A percentile compares a stretch with the other conserved stretches of the same genome.
Conservation (phyloP, 2,797 vertebrate species). For the Euthynnus affinis region DNA sequence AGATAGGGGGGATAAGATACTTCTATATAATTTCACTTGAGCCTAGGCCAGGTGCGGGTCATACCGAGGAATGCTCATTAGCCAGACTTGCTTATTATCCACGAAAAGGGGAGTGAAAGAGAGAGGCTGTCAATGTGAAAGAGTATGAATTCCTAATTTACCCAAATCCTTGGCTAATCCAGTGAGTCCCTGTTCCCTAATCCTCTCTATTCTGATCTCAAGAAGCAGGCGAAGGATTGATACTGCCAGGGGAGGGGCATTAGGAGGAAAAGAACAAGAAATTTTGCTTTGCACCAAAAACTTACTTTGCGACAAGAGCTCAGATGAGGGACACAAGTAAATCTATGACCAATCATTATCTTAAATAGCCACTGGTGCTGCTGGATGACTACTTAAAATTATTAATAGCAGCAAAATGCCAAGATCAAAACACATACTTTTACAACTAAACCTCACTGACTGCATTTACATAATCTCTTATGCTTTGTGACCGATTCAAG, state of each 20-base stretch:
- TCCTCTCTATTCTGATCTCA: constrained; percentile 52
- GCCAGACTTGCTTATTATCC: constrained; percentile 56
- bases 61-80: constrained; percentile 71
- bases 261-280: constrained; percentile 2
- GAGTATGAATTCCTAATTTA: constrained; percentile 75
- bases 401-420: constrained; percentile 58
- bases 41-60: constrained; percentile 61
- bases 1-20: constrained; percentile 23
- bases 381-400: constrained; percentile 49
- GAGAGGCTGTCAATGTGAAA: constrained; percentile 50
- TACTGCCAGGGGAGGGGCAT: constrained; percentile 44
- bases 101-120: constrained; percentile 43
- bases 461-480: constrained; percentile 51
- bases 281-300: constrained; percentile 37
- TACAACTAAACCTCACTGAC: constrained; percentile 32
- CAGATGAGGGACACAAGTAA: constrained; percentile 24
- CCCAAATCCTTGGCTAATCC: constrained; percentile 79
- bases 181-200: constrained; percentile 66
- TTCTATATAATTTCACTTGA: constrained; percentile 49
- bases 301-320: constrained; percentile 41
- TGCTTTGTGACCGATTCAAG: constrained; percentile 29
- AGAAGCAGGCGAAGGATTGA: constrained; percentile 39
- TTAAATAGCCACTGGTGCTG: constrained; percentile 39
- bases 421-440: constrained; percentile 61
- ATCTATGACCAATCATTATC: constrained; percentile 47